phyloP scores from a whole-genome alignment of 1,140 invertebrate species.

The Drosophila takahashii region DNA sequence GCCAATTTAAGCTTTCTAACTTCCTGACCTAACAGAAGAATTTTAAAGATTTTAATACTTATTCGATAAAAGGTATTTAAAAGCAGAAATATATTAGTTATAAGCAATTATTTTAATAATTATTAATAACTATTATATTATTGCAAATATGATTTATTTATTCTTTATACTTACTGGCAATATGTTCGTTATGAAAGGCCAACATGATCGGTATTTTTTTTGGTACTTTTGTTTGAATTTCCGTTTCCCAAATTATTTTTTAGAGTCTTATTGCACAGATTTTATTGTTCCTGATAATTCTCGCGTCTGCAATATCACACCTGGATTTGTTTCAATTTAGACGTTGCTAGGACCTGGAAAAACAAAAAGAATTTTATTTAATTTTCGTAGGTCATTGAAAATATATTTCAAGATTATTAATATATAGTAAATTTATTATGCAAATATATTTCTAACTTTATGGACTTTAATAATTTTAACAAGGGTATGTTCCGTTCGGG shows the following conservation, averaged over 20 bases:
- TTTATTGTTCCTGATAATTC: constrained; percentile 9
- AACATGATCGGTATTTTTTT: constrained; percentile 55
- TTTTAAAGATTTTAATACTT: too few relatives aligned
- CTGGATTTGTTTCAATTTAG: constrained; percentile 42
- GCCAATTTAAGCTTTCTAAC: not conserved
- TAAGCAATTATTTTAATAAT: not conserved
- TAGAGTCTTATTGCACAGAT: not conserved
- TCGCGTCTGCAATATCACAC: constrained; percentile 53
- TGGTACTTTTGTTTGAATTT: not conserved
- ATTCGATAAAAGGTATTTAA: too few relatives aligned
- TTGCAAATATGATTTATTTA: not conserved
- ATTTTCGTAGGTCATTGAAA: not conserved
- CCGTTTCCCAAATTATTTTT: constrained; percentile 29
- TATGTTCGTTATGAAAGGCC: constrained; percentile 74
- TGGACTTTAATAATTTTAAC: not conserved
- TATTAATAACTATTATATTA: too few relatives aligned
- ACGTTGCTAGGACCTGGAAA: constrained; percentile 41
- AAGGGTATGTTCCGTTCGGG: not conserved
- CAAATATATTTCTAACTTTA: too few relatives aligned
- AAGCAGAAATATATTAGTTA: not conserved
- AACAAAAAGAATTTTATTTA: not conserved
- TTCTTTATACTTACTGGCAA: constrained; percentile 63
- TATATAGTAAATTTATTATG: not conserved
- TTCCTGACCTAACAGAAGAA: not conserved
- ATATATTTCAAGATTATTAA: not conserved